Percentiles rank a stretch among this genome's conserved stretches.
phyloP scores from a whole-genome alignment of 2,888 invertebrate genomes.

The Sphaeridia pumilis region DNA sequence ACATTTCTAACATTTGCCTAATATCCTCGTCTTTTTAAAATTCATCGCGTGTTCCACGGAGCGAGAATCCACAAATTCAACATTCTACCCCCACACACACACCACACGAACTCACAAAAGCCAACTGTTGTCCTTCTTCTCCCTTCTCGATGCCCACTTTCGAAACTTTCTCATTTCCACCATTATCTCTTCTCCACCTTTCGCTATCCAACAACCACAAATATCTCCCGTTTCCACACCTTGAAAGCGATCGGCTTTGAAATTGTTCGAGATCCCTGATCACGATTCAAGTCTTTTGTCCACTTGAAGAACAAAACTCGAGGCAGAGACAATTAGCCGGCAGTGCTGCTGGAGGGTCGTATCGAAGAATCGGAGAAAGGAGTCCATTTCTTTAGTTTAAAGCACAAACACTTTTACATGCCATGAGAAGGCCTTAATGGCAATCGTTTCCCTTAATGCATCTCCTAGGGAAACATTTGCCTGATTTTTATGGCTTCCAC shows the following conservation, averaged over 20 bases:
- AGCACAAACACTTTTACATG: background rate
- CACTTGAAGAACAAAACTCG: too few species aligned
- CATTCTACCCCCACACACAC: slow-evolving; percentile 21
- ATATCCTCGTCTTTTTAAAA: slow-evolving; percentile 15
- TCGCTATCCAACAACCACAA: too few species aligned
- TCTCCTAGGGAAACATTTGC: background rate
- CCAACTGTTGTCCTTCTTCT: slow-evolving; percentile 34
- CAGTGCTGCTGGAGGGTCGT: background rate
- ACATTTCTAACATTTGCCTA: too few species aligned
- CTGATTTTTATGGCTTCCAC: background rate
- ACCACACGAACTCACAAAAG: slow-evolving; percentile 16
- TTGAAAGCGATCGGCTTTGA: too few species aligned
- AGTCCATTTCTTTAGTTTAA: background rate
- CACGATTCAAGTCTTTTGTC: too few species aligned
- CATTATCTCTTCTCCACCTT: background rate
- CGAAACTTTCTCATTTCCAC: background rate
- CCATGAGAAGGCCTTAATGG: background rate
- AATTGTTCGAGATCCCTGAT: too few species aligned
- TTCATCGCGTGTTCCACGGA: slow-evolving; percentile 21
- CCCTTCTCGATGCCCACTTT: background rate
- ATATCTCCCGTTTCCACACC: too few species aligned
- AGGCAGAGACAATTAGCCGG: background rate
- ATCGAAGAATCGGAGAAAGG: background rate
- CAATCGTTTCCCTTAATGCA: background rate
- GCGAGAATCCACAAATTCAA: too few species aligned